Percentiles rank a stretch among this genome's conserved stretches.
Evolutionary conservation across 2,888 invertebrate genomes (phyloP).

Genomic region (Callinectes sapidus): DNA sequence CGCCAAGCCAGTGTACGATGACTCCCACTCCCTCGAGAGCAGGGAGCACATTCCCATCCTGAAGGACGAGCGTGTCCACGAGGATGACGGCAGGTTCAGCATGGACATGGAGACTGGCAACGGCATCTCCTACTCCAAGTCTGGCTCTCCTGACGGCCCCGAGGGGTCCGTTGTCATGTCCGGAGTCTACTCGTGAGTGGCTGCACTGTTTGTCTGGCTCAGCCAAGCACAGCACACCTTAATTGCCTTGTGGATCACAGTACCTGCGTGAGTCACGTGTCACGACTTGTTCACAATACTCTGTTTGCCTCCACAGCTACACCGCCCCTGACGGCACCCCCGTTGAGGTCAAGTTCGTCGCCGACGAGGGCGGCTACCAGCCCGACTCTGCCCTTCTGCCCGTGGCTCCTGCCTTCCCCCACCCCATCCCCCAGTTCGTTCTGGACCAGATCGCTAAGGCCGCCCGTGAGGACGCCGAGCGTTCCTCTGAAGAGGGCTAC

Average conservation of each 20-base stretch:
- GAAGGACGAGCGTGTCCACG: slow-evolving; percentile 66
- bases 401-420: slow-evolving; percentile 62
- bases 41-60: slow-evolving; percentile 64
- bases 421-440: slow-evolving; percentile 59
- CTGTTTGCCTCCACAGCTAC: slow-evolving; percentile 55
- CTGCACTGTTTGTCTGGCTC: slow-evolving; percentile 44
- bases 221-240: slow-evolving; percentile 58
- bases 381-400: slow-evolving; percentile 58
- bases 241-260: neutral
- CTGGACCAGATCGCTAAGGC: slow-evolving; percentile 59
- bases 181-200: slow-evolving; percentile 59
- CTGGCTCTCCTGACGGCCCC: slow-evolving; percentile 51
- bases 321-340: slow-evolving; percentile 69
- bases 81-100: slow-evolving; percentile 67
- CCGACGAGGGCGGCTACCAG: slow-evolving; percentile 62
- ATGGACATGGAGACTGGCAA: slow-evolving; percentile 68
- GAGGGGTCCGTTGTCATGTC: slow-evolving; percentile 52
- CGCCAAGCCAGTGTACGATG: slow-evolving; percentile 36
- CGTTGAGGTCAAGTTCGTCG: slow-evolving; percentile 62
- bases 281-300: neutral
- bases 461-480: neutral
- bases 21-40: slow-evolving; percentile 19
- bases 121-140: slow-evolving; percentile 52
- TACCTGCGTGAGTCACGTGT: neutral
- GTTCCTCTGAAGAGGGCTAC: neutral